Evolutionary conservation across 2,888 invertebrate species (phyloP).

Genomic region (Bombylius discolor): DNA sequence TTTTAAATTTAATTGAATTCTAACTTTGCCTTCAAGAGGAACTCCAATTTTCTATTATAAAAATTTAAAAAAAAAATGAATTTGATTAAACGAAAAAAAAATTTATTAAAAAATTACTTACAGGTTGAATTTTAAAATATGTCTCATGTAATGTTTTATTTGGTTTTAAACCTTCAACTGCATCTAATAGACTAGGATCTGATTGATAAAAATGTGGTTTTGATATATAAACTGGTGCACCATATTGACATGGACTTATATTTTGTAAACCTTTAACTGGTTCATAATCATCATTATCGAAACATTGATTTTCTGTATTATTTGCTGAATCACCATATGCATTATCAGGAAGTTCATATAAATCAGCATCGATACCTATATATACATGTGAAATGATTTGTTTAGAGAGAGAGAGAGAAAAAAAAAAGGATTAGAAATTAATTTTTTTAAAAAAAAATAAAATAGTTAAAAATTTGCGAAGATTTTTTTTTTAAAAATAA

Average conservation of each 20-base stretch:
- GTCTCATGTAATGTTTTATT: constrained; percentile 55
- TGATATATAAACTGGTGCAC: constrained; percentile 78
- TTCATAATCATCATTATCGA: constrained; percentile 50
- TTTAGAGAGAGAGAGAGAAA: not conserved
- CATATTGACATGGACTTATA: constrained; percentile 77
- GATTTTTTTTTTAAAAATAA: no score
- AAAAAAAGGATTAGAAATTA: not conserved
- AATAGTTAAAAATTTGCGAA: not conserved
- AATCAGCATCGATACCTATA: constrained; percentile 54
- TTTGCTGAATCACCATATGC: constrained; percentile 55
- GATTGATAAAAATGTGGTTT: constrained; percentile 83
- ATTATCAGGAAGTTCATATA: constrained; percentile 57
- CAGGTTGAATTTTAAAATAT: constrained; percentile 76
- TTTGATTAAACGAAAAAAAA: not conserved
- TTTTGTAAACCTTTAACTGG: constrained; percentile 67
- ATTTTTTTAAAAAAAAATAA: not conserved
- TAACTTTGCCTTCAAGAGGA: constrained; percentile 66
- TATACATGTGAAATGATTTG: constrained; percentile 8
- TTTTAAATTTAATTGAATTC: constrained; percentile 69
- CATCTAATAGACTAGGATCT: constrained; percentile 50
- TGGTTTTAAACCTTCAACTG: constrained; percentile 61
- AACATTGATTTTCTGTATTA: constrained; percentile 59
- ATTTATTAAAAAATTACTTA: constrained; percentile 34
- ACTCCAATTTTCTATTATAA: constrained; percentile 66
- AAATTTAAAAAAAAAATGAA: constrained; percentile 4